Conservation (phyloP, 2,888 invertebrate genomes). For the Allophyes oxyacanthae region DNA sequence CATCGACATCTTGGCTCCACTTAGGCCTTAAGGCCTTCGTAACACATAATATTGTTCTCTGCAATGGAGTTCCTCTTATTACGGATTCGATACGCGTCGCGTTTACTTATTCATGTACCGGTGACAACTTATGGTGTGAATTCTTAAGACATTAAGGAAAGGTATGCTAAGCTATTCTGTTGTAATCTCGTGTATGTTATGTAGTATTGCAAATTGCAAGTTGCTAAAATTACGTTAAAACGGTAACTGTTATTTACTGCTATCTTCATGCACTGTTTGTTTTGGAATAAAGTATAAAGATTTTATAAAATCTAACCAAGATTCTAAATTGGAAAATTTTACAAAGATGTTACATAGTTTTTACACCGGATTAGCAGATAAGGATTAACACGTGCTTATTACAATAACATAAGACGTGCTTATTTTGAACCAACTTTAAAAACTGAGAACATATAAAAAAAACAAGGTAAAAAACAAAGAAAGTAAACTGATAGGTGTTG, state of each 20-base stretch:
- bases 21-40: constrained; percentile 73
- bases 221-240: constrained; percentile 25
- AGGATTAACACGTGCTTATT: background rate
- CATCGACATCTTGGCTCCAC: constrained; percentile 90
- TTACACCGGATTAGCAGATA: background rate
- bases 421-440: constrained; percentile 9
- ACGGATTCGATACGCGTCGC: constrained; percentile 81
- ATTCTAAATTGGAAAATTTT: background rate
- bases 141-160: constrained; percentile 53
- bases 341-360: background rate
- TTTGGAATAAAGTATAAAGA: background rate
- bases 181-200: constrained; percentile 31
- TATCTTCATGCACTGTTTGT: constrained; percentile 9
- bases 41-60: constrained; percentile 79
- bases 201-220: constrained; percentile 6
- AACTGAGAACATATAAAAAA: background rate
- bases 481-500: constrained; percentile 66
- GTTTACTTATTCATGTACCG: constrained; percentile 57
- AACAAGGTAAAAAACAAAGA: constrained; percentile 50
- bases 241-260: constrained; percentile 2
- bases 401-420: background rate
- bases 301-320: background rate
- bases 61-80: constrained; percentile 71
- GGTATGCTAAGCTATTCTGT: constrained; percentile 47
- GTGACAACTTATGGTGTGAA: constrained; percentile 63